A percentile compares a stretch with the other conserved stretches of the same genome.
These are phyloP conservation scores for Psococerastis gibbosa DNA, from an alignment of 2,888 invertebrate genomes.

Conservation along the genomic window DNA sequence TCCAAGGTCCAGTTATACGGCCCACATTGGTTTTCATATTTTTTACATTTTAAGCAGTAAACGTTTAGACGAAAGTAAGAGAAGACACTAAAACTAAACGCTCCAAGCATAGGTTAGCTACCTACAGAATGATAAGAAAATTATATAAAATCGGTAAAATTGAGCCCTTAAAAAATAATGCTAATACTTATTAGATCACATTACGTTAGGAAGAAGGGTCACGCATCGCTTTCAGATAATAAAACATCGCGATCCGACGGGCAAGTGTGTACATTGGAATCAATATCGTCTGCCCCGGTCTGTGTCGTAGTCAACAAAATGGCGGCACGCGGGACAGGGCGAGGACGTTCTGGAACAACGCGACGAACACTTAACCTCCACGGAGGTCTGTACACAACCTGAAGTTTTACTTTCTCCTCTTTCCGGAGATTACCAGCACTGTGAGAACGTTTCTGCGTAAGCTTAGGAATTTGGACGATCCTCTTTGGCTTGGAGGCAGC, in stretches of 20 bases:
- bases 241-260: constrained; percentile 40
- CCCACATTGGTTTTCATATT: too few relatives aligned
- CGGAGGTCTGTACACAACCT: constrained; percentile 73
- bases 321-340: neutral
- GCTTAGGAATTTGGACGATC: constrained; percentile 10
- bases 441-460: constrained; percentile 29
- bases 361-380: constrained; percentile 68
- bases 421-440: constrained; percentile 48
- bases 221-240: constrained; percentile 22
- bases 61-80: too few relatives aligned
- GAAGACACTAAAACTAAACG: too few relatives aligned
- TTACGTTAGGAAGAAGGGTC: neutral
- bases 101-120: too few relatives aligned
- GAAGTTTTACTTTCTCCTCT: constrained; percentile 44
- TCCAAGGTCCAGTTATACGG: too few relatives aligned
- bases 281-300: constrained; percentile 24
- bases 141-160: neutral
- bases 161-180: neutral
- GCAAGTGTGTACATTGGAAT: constrained; percentile 38
- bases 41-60: too few relatives aligned
- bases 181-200: too few relatives aligned
- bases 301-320: constrained; percentile 7
- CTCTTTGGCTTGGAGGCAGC: constrained; percentile 15
- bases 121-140: neutral
- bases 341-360: constrained; percentile 32